Conservation (phyloP, 2,888 invertebrate species). For the Taphrorychus bicolor region DNA sequence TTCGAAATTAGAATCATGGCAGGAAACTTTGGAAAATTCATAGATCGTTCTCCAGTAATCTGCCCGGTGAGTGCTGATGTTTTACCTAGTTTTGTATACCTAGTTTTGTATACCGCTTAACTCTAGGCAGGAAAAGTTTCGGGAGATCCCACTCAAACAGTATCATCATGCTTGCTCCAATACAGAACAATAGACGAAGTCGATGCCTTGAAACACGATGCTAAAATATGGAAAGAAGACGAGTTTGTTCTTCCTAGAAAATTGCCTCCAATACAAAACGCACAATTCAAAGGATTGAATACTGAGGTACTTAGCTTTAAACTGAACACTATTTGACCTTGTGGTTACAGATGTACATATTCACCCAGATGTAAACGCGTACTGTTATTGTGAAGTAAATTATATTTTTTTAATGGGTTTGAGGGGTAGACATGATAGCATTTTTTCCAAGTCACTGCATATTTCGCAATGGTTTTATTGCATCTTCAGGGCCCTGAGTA, state of each 20-base stretch:
- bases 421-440: too few species aligned
- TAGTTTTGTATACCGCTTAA: neutral
- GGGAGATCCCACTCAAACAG: constrained; percentile 44
- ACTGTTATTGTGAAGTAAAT: neutral
- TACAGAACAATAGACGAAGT: constrained; percentile 51
- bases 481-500: too few species aligned
- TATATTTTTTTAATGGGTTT: neutral
- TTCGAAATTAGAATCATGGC: too few species aligned
- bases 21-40: constrained; percentile 52
- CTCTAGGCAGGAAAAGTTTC: constrained; percentile 52
- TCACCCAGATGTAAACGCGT: too few species aligned
- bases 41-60: constrained; percentile 50
- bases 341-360: too few species aligned
- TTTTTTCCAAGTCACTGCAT: too few species aligned
- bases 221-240: constrained; percentile 44
- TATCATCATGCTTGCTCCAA: constrained; percentile 47
- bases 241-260: constrained; percentile 41
- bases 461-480: too few species aligned
- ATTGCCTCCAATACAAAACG: constrained; percentile 45
- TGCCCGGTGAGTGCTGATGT: constrained; percentile 43
- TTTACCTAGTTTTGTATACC: neutral
- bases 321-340: too few species aligned
- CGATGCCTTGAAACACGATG: constrained; percentile 52
- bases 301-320: constrained; percentile 24
- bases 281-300: constrained; percentile 46